A percentile compares a stretch with the other conserved stretches of the same genome.
Conservation (phyloP, 2,113 vertebrate genomes). For the Brachyhypopomus occidentalis region DNA sequence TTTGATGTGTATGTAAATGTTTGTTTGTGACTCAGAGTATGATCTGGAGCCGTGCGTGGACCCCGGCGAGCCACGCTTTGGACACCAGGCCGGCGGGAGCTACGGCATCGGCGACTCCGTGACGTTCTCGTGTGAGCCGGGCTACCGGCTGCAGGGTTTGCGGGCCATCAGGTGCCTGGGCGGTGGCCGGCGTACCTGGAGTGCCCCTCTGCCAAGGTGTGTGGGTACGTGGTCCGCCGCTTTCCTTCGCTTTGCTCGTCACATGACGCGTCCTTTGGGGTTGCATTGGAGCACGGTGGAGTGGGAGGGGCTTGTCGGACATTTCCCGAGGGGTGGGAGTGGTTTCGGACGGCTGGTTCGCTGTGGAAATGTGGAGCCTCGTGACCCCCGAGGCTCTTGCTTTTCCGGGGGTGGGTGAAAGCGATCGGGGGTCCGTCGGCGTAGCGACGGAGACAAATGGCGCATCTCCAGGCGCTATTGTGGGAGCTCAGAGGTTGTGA, state of each 20-base stretch:
- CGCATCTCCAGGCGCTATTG: background rate
- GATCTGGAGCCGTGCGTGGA: constrained; percentile 75
- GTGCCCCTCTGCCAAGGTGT: constrained; percentile 82
- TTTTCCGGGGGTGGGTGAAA: background rate
- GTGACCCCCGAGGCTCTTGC: background rate
- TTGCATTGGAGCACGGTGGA: constrained; percentile 34
- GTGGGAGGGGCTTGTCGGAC: background rate
- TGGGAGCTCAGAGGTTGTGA: background rate
- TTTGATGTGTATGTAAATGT: background rate
- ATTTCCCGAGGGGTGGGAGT: background rate
- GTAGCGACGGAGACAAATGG: background rate
- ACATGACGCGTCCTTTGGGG: constrained; percentile 22
- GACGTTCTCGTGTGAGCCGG: constrained; percentile 70
- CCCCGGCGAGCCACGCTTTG: constrained; percentile 70
- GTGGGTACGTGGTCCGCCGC: constrained; percentile 78
- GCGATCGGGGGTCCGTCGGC: background rate
- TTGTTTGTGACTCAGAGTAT: constrained; percentile 66
- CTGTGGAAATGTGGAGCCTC: background rate
- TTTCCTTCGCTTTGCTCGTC: constrained; percentile 63
- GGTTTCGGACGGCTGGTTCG: background rate
- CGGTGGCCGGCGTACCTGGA: constrained; percentile 77
- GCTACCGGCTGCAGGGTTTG: constrained; percentile 76
- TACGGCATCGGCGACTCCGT: constrained; percentile 74
- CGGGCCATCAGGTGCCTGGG: constrained; percentile 73
- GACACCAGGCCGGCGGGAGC: constrained; percentile 67